These are phyloP conservation scores for Ceratina japonica DNA, from an alignment of 1,140 invertebrate genomes.

Conservation along the genomic window DNA sequence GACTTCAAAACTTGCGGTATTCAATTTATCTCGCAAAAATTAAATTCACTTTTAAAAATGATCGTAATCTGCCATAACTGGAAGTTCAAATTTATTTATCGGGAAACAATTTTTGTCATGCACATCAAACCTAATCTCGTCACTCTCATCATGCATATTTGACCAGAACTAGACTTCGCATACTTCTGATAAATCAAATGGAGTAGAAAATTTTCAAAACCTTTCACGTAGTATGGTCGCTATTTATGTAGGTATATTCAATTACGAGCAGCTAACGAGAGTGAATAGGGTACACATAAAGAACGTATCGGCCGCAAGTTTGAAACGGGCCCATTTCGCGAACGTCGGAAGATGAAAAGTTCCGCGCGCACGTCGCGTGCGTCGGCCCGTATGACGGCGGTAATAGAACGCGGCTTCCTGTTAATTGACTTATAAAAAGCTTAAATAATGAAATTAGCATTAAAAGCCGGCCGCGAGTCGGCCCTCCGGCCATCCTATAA, in stretches of 20 bases:
- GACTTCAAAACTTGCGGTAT: background rate
- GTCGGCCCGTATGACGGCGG: slow-evolving; percentile 12
- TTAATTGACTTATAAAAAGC: slow-evolving; percentile 69
- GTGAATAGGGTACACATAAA: background rate
- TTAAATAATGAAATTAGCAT: slow-evolving; percentile 68
- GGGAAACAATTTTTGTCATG: too few relatives aligned
- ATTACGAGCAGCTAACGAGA: background rate
- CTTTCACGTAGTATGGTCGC: background rate
- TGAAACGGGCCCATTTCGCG: background rate
- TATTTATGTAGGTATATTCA: background rate
- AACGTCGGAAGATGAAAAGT: slow-evolving; percentile 45
- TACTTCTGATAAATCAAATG: too few relatives aligned
- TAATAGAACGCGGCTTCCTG: slow-evolving; percentile 47
- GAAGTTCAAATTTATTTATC: too few relatives aligned
- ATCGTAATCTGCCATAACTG: background rate
- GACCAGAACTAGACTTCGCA: too few relatives aligned
- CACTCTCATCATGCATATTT: too few relatives aligned
- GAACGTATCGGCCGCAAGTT: background rate
- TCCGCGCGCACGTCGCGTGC: slow-evolving; percentile 10
- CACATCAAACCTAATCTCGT: too few relatives aligned
- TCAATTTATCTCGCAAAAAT: background rate
- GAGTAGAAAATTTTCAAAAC: background rate
- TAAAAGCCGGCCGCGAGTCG: slow-evolving; percentile 56
- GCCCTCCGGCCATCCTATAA: slow-evolving; percentile 58
- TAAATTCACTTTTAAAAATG: too few relatives aligned